A percentile compares a stretch with the other conserved stretches of the same genome.
These are phyloP conservation scores for Subacronicta megacephala DNA, from an alignment of 2,888 invertebrate genomes.

Conservation along the genomic window DNA sequence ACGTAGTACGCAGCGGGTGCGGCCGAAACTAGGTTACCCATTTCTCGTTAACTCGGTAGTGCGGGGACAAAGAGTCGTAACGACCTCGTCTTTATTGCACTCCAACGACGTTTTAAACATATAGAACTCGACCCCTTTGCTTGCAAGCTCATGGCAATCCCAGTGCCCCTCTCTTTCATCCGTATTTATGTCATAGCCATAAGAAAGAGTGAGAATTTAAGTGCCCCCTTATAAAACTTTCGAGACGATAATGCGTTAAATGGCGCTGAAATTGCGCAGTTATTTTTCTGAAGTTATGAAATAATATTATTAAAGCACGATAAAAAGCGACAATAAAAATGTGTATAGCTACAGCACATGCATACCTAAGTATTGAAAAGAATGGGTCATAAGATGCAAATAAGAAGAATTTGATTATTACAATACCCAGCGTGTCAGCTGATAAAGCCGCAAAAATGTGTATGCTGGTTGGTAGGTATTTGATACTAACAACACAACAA, in stretches of 20 bases:
- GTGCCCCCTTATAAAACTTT: slow-evolving; percentile 57
- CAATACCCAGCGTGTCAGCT: slow-evolving; percentile 16
- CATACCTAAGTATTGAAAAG: slow-evolving; percentile 26
- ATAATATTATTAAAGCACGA: slow-evolving; percentile 29
- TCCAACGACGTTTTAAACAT: slow-evolving; percentile 73
- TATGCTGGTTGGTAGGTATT: slow-evolving; percentile 21
- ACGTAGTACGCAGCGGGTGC: slow-evolving; percentile 75
- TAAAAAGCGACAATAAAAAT: slow-evolving; percentile 40
- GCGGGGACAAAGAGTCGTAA: slow-evolving; percentile 71
- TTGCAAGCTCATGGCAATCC: slow-evolving; percentile 63
- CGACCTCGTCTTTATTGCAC: slow-evolving; percentile 65
- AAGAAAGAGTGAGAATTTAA: slow-evolving; percentile 60
- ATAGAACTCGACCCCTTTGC: slow-evolving; percentile 71
- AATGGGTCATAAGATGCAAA: slow-evolving; percentile 32
- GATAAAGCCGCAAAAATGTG: slow-evolving; percentile 47
- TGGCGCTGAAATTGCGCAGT: slow-evolving; percentile 59
- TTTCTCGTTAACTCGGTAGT: slow-evolving; percentile 72
- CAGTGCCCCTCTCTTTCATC: slow-evolving; percentile 59
- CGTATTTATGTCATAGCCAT: slow-evolving; percentile 48
- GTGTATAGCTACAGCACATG: slow-evolving; percentile 8
- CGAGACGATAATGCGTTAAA: slow-evolving; percentile 62
- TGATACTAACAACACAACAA: slow-evolving; percentile 55
- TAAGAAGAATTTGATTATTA: slow-evolving; percentile 45
- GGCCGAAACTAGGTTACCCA: slow-evolving; percentile 86
- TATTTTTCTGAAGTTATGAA: slow-evolving; percentile 38